Percentiles rank a stretch among this genome's conserved stretches.
phyloP scores from a whole-genome alignment of 2,888 invertebrate species.

The Timandra comae region DNA sequence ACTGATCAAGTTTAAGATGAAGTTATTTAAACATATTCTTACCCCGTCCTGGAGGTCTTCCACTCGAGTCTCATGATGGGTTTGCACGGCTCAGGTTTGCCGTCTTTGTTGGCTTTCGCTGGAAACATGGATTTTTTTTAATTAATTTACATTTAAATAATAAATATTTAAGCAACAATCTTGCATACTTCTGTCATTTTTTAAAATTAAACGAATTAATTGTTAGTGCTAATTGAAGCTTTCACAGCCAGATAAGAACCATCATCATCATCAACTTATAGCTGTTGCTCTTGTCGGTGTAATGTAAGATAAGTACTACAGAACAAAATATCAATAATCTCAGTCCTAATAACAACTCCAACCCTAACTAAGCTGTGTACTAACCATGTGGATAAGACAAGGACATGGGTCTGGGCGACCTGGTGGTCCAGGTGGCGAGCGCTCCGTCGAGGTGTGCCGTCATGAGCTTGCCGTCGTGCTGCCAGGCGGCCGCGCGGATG shows the following conservation, averaged over 20 bases:
- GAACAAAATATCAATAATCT: too few species aligned
- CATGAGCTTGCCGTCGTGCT: slow-evolving; percentile 98
- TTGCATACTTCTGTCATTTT: not conserved
- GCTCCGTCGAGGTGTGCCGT: slow-evolving; percentile 97
- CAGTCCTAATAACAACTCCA: too few species aligned
- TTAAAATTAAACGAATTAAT: too few species aligned
- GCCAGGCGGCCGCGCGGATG: slow-evolving; percentile 94
- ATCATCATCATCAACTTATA: not conserved
- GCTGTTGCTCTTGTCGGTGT: not conserved
- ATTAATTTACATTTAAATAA: not conserved
- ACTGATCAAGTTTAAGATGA: too few species aligned
- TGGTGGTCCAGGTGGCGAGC: slow-evolving; percentile 93
- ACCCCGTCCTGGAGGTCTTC: slow-evolving; percentile 92
- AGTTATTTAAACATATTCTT: too few species aligned
- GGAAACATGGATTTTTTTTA: slow-evolving; percentile 59
- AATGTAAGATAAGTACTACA: too few species aligned
- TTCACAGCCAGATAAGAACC: too few species aligned
- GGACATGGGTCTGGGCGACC: slow-evolving; percentile 86
- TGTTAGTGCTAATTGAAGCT: too few species aligned
- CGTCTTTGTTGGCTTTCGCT: slow-evolving; percentile 95
- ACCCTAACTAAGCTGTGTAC: too few species aligned
- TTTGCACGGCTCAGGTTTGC: slow-evolving; percentile 94
- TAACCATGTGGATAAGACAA: slow-evolving; percentile 96
- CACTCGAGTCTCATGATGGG: slow-evolving; percentile 97
- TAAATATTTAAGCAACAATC: not conserved